A percentile compares a stretch with the other conserved stretches of the same genome.
Conservation (phyloP, 2,888 invertebrate genomes). For the Netelia melanura region DNA sequence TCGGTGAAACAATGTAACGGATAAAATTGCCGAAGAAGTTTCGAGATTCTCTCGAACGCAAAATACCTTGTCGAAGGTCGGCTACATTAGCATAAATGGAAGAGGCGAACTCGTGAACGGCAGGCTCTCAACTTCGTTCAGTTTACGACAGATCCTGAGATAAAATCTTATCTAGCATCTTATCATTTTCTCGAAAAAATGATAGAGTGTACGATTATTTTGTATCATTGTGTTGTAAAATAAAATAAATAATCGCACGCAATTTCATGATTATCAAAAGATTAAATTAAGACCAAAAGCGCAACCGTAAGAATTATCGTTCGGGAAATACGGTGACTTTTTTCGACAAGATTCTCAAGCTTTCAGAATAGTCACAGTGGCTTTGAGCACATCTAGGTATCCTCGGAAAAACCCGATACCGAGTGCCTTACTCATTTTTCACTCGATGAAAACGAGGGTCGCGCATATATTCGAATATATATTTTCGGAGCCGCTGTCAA, state of each 20-base stretch:
- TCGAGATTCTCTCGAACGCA: slow-evolving; percentile 47
- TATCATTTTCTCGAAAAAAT: slow-evolving; percentile 17
- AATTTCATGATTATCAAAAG: background rate
- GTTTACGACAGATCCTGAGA: slow-evolving; percentile 4
- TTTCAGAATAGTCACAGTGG: background rate
- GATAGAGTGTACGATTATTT: background rate
- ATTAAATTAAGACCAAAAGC: background rate
- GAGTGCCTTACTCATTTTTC: slow-evolving; percentile 18
- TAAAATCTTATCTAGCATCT: slow-evolving; percentile 18
- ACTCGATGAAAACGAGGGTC: background rate
- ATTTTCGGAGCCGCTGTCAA: background rate
- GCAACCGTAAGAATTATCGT: too few species aligned
- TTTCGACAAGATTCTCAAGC: background rate
- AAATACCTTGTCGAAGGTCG: slow-evolving; percentile 71
- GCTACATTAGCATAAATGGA: slow-evolving; percentile 68
- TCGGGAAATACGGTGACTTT: background rate
- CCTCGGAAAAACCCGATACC: background rate
- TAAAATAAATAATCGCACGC: background rate
- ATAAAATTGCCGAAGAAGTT: slow-evolving; percentile 62
- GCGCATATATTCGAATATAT: background rate
- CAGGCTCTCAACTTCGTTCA: background rate
- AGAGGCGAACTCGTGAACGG: background rate
- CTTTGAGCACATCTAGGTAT: background rate
- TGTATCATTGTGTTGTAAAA: background rate
- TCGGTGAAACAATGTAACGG: slow-evolving; percentile 68